phyloP scores from a whole-genome alignment of 2,888 invertebrate species.

The Caradrina kadenii region DNA sequence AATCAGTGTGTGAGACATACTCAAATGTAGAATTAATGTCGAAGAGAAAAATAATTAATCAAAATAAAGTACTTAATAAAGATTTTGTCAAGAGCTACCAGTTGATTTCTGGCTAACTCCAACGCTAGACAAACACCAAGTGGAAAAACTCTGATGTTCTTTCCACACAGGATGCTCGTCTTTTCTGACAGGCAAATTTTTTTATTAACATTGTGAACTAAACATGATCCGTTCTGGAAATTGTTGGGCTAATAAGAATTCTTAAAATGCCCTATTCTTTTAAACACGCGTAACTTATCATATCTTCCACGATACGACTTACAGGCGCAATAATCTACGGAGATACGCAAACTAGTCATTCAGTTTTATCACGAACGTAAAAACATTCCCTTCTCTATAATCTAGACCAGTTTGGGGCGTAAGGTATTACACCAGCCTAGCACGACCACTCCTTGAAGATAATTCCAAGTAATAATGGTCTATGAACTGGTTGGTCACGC shows the following conservation, averaged over 20 bases:
- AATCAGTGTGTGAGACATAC: too few relatives aligned
- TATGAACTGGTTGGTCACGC: slow-evolving; percentile 48
- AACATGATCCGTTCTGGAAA: neutral
- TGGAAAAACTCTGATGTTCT: neutral
- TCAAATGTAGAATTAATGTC: too few relatives aligned
- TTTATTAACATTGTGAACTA: neutral
- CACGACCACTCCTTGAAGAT: slow-evolving; percentile 29
- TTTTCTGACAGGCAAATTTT: too few relatives aligned
- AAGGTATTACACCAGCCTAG: slow-evolving; percentile 19
- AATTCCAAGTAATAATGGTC: slow-evolving; percentile 47
- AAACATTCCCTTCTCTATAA: slow-evolving; percentile 22
- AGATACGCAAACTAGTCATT: slow-evolving; percentile 22
- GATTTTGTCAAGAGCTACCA: too few relatives aligned
- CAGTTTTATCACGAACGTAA: slow-evolving; percentile 24
- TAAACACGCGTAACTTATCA: neutral
- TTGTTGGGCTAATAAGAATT: neutral
- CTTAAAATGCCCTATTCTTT: neutral
- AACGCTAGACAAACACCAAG: neutral
- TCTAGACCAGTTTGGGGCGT: slow-evolving; percentile 30
- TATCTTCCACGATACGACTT: neutral
- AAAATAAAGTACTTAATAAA: too few relatives aligned
- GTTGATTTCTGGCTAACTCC: too few relatives aligned
- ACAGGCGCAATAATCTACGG: neutral
- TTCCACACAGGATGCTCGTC: too few relatives aligned
- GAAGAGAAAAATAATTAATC: too few relatives aligned